Conservation (phyloP, 2,113 vertebrate species). For the Chlamydotis undulata region DNA sequence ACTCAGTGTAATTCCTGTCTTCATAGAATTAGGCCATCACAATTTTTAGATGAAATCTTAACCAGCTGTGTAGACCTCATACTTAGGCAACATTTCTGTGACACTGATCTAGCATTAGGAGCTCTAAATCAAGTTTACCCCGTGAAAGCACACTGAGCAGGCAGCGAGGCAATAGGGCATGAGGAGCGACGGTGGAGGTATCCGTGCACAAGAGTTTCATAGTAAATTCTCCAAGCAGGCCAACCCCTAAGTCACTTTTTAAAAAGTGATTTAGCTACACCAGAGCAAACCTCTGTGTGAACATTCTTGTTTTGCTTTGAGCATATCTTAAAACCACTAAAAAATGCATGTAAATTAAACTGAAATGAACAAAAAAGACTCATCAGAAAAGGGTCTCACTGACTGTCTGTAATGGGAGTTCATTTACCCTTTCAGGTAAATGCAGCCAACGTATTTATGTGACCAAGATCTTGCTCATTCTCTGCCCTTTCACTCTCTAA, state of each 20-base stretch:
- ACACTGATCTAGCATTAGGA: not conserved
- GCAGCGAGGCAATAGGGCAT: not conserved
- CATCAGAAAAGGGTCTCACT: not conserved
- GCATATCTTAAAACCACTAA: not conserved
- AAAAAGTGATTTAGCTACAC: not conserved
- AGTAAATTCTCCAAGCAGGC: not conserved
- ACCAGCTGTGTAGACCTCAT: not conserved
- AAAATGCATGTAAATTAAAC: not conserved
- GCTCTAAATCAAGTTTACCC: not conserved
- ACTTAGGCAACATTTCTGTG: not conserved
- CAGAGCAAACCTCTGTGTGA: not conserved
- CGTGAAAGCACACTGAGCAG: fast-evolving
- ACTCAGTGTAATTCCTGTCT: not conserved
- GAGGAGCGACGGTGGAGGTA: not conserved
- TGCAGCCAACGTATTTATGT: not conserved
- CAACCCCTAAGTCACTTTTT: not conserved
- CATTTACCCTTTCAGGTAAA: not conserved
- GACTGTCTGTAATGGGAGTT: not conserved
- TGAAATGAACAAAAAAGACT: not conserved
- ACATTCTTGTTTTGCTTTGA: not conserved
- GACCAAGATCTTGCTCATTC: not conserved
- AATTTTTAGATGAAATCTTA: not conserved
- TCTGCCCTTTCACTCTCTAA: not conserved
- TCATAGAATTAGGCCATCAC: not conserved
- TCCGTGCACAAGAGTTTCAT: not conserved